phyloP scores from a whole-genome alignment of 2,888 invertebrate species.

The Eristalis arbustorum region DNA sequence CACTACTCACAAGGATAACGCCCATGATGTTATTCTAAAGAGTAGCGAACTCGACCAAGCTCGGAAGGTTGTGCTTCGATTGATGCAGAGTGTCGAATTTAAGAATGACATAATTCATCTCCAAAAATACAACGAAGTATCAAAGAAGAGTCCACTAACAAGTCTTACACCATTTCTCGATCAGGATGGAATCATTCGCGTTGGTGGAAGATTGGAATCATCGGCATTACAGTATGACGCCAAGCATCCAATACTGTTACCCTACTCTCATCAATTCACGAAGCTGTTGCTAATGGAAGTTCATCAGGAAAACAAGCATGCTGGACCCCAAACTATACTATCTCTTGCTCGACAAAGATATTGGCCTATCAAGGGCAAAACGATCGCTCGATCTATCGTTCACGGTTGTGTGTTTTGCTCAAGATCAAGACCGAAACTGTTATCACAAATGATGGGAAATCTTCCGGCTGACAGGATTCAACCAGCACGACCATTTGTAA shows the following conservation, averaged over 20 bases:
- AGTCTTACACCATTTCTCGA: conserved; percentile 45
- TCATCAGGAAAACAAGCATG: conserved; percentile 41
- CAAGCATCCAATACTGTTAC: conserved; percentile 72
- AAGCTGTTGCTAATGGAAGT: conserved; percentile 22
- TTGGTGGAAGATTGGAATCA: no score
- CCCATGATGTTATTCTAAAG: no score
- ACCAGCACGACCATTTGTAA: no score
- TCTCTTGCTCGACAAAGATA: conserved; percentile 69
- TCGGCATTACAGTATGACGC: conserved; percentile 53
- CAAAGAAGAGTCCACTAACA: conserved; percentile 6
- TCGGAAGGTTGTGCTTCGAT: no score
- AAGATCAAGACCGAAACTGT: no score
- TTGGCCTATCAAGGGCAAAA: conserved; percentile 71
- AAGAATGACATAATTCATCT: background rate
- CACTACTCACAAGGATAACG: no score
- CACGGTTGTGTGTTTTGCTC: background rate
- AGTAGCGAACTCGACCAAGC: no score
- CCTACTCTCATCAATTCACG: conserved; percentile 51
- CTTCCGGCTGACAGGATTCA: no score
- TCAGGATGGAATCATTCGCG: conserved; percentile 19
- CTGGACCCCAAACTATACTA: conserved; percentile 35
- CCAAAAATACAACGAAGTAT: conserved; percentile 1
- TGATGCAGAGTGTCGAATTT: background rate
- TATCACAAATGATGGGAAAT: no score
- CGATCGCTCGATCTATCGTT: background rate